Conservation (phyloP, 2,113 vertebrate species). For the Paedocypris sp. region DNA sequence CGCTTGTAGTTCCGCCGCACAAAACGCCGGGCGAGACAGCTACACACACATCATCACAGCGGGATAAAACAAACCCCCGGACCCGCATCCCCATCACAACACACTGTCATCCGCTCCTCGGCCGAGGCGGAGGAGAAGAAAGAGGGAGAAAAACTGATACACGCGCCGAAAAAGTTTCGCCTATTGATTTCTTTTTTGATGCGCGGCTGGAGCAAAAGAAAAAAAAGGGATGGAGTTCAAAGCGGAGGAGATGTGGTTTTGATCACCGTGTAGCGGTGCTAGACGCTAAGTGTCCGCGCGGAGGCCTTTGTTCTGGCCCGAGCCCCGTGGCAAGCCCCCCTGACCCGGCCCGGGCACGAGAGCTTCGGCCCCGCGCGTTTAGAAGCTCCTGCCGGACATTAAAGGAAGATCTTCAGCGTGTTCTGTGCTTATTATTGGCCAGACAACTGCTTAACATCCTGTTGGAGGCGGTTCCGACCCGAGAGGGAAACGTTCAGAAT, state of each 20-base stretch:
- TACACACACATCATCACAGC: constrained; percentile 64
- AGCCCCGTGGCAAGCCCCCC: constrained; percentile 20
- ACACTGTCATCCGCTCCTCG: constrained; percentile 59
- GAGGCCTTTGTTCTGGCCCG: constrained; percentile 42
- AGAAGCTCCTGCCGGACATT: constrained; percentile 5
- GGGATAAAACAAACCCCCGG: constrained; percentile 64
- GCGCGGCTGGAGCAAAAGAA: constrained; percentile 44
- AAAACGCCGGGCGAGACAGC: constrained; percentile 61
- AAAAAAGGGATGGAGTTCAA: constrained; percentile 50
- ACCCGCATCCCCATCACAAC: constrained; percentile 49
- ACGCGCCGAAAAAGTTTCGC: constrained; percentile 55
- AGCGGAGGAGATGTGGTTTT: constrained; percentile 48
- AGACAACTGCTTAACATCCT: constrained; percentile 14
- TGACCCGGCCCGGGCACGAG: constrained; percentile 28
- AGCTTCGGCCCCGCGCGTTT: constrained; percentile 22
- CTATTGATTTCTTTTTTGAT: constrained; percentile 67
- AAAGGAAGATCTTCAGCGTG: constrained; percentile 15
- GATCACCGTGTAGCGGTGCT: constrained; percentile 46
- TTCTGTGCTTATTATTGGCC: constrained; percentile 13
- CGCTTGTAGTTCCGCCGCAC: constrained; percentile 55
- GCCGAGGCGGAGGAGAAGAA: constrained; percentile 38
- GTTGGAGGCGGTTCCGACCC: constrained; percentile 1
- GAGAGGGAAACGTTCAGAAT: not conserved
- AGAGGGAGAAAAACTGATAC: constrained; percentile 45
- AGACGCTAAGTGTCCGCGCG: constrained; percentile 18